Percentiles rank a stretch among this genome's conserved stretches.
These are phyloP conservation scores for Sebastes hubbsi DNA, from an alignment of 2,797 vertebrate genomes.

Conservation along the genomic window DNA sequence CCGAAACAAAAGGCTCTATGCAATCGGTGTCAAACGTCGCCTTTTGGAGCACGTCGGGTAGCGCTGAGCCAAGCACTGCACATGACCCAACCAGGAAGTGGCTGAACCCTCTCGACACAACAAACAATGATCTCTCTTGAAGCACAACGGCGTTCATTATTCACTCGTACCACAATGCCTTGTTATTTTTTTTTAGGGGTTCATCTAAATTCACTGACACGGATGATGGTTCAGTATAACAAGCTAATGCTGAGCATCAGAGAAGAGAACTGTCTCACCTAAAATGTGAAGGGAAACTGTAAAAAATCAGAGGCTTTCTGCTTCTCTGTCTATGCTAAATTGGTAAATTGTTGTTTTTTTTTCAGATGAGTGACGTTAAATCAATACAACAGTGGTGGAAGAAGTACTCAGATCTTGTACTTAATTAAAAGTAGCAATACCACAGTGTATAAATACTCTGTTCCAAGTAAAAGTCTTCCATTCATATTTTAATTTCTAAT, in stretches of 20 bases:
- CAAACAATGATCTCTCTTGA: conserved; percentile 65
- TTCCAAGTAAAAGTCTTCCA: no score
- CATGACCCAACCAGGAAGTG: conserved; percentile 67
- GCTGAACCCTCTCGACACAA: conserved; percentile 41
- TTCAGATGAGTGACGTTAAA: no score
- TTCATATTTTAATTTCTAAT: no score
- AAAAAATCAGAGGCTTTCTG: not conserved
- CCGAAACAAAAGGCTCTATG: conserved; percentile 47
- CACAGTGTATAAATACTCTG: no score
- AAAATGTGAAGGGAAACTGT: not conserved
- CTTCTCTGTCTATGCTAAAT: not conserved
- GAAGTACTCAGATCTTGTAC: no score
- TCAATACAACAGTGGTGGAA: no score
- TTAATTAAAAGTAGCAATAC: no score
- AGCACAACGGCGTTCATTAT: conserved; percentile 65
- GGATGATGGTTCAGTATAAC: not conserved
- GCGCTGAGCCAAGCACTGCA: conserved; percentile 60
- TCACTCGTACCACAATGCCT: conserved; percentile 57
- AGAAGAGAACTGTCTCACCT: not conserved
- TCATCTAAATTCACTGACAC: conserved; percentile 65
- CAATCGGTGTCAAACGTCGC: conserved; percentile 24
- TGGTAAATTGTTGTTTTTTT: not conserved
- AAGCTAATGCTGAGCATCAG: not conserved
- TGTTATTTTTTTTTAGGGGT: conserved; percentile 31
- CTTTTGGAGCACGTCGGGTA: conserved; percentile 24